Conservation (phyloP, 2,797 vertebrate genomes). For the Masticophis lateralis region DNA sequence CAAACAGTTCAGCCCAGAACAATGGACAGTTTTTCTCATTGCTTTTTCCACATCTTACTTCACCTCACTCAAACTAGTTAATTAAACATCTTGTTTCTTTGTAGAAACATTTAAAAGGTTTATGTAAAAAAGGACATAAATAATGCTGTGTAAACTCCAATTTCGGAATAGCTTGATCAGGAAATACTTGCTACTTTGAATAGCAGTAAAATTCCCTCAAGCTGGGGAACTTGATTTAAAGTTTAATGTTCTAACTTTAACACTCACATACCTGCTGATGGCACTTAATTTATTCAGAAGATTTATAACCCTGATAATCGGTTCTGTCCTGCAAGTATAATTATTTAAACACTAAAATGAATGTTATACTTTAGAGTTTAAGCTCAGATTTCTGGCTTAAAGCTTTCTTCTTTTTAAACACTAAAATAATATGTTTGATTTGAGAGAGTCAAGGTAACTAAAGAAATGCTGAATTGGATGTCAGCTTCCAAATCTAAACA, state of each 20-base stretch:
- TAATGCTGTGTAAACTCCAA: not conserved
- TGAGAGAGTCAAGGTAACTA: not conserved
- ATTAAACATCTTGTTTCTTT: not conserved
- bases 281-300: not conserved
- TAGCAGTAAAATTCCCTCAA: not conserved
- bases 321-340: not conserved
- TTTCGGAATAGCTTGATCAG: not conserved
- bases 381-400: not conserved
- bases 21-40: not conserved
- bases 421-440: not conserved
- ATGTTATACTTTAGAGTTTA: not conserved
- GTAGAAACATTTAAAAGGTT: conserved; percentile 9
- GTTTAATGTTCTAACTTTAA: not conserved
- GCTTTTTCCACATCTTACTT: not conserved
- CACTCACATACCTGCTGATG: not conserved
- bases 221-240: not conserved
- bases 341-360: not conserved
- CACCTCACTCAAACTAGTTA: not conserved
- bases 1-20: not conserved
- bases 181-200: not conserved
- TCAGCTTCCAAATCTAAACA: not conserved
- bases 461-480: not conserved
- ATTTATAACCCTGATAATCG: not conserved
- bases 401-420: not conserved
- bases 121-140: not conserved